These are phyloP conservation scores for Caloenas nicobarica DNA, from an alignment of 2,113 vertebrate genomes.

Conservation along the genomic window DNA sequence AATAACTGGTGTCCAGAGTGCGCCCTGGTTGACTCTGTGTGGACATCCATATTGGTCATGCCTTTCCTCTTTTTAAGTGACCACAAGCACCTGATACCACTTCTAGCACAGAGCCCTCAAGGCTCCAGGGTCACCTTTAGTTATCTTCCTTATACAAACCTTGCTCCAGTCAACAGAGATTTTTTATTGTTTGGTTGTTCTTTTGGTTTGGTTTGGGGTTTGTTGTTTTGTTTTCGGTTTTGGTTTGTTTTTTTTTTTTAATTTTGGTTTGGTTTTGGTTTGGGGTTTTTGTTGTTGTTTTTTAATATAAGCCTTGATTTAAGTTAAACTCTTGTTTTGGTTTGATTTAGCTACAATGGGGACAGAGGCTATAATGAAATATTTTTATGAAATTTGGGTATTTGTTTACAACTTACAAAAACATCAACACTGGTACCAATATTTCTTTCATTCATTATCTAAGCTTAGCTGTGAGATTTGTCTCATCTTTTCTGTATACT, in stretches of 20 bases:
- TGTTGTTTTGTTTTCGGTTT: too few relatives aligned
- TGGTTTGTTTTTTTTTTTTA: too few relatives aligned
- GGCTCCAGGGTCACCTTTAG: background rate
- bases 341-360: background rate
- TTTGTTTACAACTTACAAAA: background rate
- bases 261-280: too few relatives aligned
- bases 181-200: background rate
- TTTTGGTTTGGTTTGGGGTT: too few relatives aligned
- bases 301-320: background rate
- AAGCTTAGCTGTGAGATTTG: background rate
- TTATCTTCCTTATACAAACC: background rate
- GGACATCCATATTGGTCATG: background rate
- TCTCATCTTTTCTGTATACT: background rate
- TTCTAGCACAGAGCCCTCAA: background rate
- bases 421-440: background rate
- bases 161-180: background rate
- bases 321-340: background rate
- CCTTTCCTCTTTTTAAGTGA: background rate
- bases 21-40: fast-evolving
- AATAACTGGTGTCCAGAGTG: background rate
- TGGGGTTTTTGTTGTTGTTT: background rate
- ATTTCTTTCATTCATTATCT: background rate
- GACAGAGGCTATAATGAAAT: background rate
- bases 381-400: background rate
- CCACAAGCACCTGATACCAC: background rate